Evolutionary conservation across 2,113 vertebrate species (phyloP), one percentile per base, ranked within the genome.

Genomic region (Corydoras sp.): DNA sequence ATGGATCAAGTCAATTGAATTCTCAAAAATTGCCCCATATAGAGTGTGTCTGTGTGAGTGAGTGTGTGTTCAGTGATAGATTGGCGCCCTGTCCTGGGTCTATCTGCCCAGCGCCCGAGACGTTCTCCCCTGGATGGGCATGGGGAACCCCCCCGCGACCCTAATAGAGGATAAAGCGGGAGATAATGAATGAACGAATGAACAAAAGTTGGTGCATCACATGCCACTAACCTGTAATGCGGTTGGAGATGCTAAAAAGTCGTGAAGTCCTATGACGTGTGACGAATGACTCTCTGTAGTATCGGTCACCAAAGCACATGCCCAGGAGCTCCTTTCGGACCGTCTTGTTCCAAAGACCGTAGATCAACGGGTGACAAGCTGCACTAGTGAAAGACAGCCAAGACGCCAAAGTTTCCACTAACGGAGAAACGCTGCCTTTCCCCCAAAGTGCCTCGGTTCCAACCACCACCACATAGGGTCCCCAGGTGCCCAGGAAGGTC

Each of bases 341-440:
- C 0, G 96, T 99, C 88, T 99, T 99, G 82, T 99, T 99, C 97
- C 97, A 99, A 63, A 99, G 84, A 6, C 96, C 97, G 0, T 99
- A 99, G 86, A 99, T 98, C 3, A 98, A 88, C 0, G 96, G 97
- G 74, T 99, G 96, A 81, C 97, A 99, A 70, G 91, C 86, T 1
- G 96, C 93, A 31, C 97, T 99, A 79, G 91, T 91, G 55, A 99
- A 97, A 5, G 95, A 97, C 65, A 99, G 84, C 97, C 97, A 99
- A 0, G 94, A 93, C 56, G 94, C 97, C 71, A 98, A 80, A 0
- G 96, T 98, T 89, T 98, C 95, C 83, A 95, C 67, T 58, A 88
- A 80, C 30, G 91, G 93, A 54, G 95, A 92, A 69, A 97, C 93
- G 4, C 83, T 92, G 5, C 92, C 93, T 78, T 91, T 92, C 1